phyloP scores from a whole-genome alignment of 2,113 vertebrate species.

The Ciconia boyciana region DNA sequence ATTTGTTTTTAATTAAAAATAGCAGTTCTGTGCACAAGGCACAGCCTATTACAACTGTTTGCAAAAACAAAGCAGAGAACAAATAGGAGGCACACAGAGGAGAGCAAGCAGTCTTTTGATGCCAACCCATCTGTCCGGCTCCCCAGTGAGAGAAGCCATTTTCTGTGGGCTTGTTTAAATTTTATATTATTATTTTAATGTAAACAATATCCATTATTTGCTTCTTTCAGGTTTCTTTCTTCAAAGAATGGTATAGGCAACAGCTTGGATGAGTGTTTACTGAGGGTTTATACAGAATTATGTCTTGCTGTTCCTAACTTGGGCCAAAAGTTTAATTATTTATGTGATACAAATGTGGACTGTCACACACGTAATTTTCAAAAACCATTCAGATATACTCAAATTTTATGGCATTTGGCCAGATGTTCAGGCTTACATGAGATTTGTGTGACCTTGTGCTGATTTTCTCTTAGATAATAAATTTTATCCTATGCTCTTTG shows the following conservation, averaged over 20 bases:
- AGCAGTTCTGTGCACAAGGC: background rate
- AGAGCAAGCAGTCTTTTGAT: background rate
- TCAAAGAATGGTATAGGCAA: background rate
- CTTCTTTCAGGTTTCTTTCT: background rate
- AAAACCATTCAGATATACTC: background rate
- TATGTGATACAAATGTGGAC: background rate
- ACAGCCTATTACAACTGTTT: background rate
- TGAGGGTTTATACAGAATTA: background rate
- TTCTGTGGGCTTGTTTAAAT: background rate
- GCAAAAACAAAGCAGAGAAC: background rate
- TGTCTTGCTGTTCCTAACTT: background rate
- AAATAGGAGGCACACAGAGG: background rate
- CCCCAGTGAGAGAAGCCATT: background rate
- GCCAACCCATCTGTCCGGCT: background rate
- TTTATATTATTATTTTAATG: background rate
- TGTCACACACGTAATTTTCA: background rate
- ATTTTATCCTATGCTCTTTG: background rate
- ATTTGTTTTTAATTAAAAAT: background rate
- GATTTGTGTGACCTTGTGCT: background rate
- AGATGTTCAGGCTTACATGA: background rate
- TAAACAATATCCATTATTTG: background rate
- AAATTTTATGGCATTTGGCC: background rate
- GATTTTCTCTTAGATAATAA: background rate
- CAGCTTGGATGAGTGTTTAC: background rate
- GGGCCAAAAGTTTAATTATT: background rate